These are phyloP conservation scores for Chrysina gloriosa DNA, from an alignment of 2,888 invertebrate species.

Conservation along the genomic window DNA sequence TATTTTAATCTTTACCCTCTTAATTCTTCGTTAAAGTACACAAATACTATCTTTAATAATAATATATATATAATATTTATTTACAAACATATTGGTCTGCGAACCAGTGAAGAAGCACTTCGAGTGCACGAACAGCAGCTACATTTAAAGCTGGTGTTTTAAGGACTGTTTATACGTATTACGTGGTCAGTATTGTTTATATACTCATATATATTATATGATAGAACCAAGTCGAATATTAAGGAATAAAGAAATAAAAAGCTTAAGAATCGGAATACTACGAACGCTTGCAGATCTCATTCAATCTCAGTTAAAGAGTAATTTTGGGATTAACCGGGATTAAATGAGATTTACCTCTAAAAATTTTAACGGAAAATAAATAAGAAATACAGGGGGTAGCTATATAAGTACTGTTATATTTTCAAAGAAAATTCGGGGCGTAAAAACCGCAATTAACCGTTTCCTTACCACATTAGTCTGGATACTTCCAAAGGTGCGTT, in stretches of 20 bases:
- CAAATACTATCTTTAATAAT: constrained; percentile 30
- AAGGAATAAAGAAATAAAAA: background rate
- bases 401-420: no score
- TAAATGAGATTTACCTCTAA: no score
- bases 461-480: no score
- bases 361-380: no score
- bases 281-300: no score
- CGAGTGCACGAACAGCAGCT: constrained; percentile 51
- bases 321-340: no score
- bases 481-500: no score
- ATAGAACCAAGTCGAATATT: background rate
- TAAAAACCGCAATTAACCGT: no score
- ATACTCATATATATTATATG: constrained; percentile 22
- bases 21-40: constrained; percentile 28
- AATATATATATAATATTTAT: constrained; percentile 31
- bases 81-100: constrained; percentile 49
- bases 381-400: no score
- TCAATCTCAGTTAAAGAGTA: no score
- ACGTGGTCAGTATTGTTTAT: constrained; percentile 41
- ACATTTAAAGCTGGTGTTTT: constrained; percentile 53
- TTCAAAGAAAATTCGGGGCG: no score
- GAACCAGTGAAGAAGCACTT: constrained; percentile 50
- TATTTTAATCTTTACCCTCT: background rate
- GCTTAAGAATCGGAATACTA: background rate
- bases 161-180: constrained; percentile 48